Base-by-base conservation (phyloP, 2,888 invertebrate species). In the Brachylomia viminalis region DNA sequence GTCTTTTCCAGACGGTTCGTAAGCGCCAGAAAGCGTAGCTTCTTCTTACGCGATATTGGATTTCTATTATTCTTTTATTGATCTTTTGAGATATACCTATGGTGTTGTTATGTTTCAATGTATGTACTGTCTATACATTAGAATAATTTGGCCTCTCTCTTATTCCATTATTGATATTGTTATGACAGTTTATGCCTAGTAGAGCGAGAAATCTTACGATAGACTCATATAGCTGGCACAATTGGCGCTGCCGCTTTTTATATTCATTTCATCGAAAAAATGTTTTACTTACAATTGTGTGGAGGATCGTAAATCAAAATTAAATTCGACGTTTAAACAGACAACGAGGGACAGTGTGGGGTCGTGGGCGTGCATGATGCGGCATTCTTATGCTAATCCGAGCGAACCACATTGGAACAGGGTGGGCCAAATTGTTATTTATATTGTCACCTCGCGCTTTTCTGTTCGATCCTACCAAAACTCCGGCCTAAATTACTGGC, bases 401-500 rank as follows among this genome's bases (percentile, higher is more conserved):
- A 91, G 89, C 93, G 94, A 93, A 93, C 93, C 95, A 94, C 94
- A 94, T 93, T 92, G 94, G 91, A 94, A 94, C 95, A 94, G 95
- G 96, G 96, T 96, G 96, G 96, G 96, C 96, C 94, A 96, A 96
- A 96, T 96, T 96, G 96, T 96, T 96, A 96, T 96, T 96, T 96
- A 96, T 96, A 95, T 95, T 96, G 96, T 96, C 96, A 96, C 95
- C 95, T 96, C 93, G 91, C 91, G 91, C 91, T 94, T 95, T 95
- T 95, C 95, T 95, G 91, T 92, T 87, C 87, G 84, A 87, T 91
- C 88, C 90, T 90, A 93, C 93, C 91, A 91, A 93, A 94, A 90
- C 90, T 87, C 66, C 72, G 86, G 86, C 84, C 91, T 92, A 94
- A 94, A 95, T 94, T 94, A 92, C 93, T 87, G 90, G 88, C 90